Conservation (phyloP, 2,888 invertebrate genomes). For the Drosophila affinis region DNA sequence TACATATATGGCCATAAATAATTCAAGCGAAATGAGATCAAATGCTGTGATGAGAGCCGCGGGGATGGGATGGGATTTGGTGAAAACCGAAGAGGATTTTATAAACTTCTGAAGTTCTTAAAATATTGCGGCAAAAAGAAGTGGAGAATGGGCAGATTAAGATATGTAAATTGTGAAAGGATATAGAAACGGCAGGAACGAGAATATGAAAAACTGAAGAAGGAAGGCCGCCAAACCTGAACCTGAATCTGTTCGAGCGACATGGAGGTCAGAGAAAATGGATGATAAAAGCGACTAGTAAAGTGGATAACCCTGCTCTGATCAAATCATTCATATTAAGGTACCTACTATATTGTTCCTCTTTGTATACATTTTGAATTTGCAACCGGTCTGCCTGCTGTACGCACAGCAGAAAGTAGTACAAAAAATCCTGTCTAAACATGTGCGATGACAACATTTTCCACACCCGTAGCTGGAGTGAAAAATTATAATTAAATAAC, state of each 20-base stretch:
- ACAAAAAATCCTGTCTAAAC: slow-evolving; percentile 16
- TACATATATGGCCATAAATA: slow-evolving; percentile 6
- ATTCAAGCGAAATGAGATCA: slow-evolving; percentile 15
- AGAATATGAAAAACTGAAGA: no score
- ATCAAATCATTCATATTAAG: no score
- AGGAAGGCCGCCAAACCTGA: no score
- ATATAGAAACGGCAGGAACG: no score
- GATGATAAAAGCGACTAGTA: no score
- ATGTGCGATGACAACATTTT: slow-evolving; percentile 46
- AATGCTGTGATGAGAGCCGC: background rate
- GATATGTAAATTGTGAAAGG: no score
- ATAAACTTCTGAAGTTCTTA: background rate
- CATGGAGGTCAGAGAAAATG: no score
- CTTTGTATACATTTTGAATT: slow-evolving; percentile 45
- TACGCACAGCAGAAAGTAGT: slow-evolving; percentile 4
- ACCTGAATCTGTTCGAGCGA: no score
- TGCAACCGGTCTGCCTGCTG: slow-evolving; percentile 10
- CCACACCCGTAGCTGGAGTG: slow-evolving; percentile 40
- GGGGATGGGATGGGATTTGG: background rate
- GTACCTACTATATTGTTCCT: no score
- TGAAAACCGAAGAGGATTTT: background rate
- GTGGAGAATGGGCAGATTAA: no score
- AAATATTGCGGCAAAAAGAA: no score
- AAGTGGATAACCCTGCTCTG: no score
- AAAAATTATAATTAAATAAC: slow-evolving; percentile 66